These are phyloP conservation scores for Drosophila athabasca DNA, from an alignment of 1,140 invertebrate species.

Conservation along the genomic window DNA sequence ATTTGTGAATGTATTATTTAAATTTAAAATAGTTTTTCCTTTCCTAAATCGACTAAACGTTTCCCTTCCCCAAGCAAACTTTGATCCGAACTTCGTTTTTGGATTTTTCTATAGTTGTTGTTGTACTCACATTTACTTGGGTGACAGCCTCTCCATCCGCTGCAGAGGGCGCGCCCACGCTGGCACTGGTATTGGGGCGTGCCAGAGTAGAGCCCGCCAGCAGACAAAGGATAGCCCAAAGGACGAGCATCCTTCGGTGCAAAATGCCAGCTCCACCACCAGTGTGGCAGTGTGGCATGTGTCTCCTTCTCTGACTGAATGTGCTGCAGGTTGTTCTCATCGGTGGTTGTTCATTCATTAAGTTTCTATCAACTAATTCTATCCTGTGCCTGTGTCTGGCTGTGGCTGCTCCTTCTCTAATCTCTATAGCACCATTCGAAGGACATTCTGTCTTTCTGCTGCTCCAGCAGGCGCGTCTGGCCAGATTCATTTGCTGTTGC, in stretches of 20 bases:
- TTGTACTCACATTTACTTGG: conserved; percentile 63
- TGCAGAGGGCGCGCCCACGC: conserved; percentile 14
- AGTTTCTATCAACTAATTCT: conserved; percentile 8
- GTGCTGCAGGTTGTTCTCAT: conserved; percentile 23
- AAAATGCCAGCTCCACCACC: background rate
- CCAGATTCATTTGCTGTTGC: conserved; percentile 79
- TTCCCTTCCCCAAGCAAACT: too few species aligned
- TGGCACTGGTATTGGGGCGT: conserved; percentile 68
- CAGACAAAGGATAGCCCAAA: conserved; percentile 55
- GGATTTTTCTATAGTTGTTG: too few species aligned
- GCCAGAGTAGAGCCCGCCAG: conserved; percentile 58
- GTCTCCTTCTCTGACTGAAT: conserved; percentile 1
- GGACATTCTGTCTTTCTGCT: conserved; percentile 10
- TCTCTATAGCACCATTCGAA: conserved; percentile 43
- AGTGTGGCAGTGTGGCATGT: background rate
- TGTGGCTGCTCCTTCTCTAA: conserved; percentile 20
- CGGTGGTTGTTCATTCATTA: conserved; percentile 16
- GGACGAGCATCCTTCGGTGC: conserved; percentile 41
- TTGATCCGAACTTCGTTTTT: conserved; percentile 9
- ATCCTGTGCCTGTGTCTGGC: conserved; percentile 7
- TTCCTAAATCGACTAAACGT: too few species aligned
- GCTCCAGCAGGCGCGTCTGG: conserved; percentile 75
- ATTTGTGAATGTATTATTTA: too few species aligned
- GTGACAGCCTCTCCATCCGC: conserved; percentile 39
- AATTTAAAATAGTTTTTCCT: too few species aligned